Base-by-base conservation (phyloP, 2,888 invertebrate genomes). In the Cantharis nigra region DNA sequence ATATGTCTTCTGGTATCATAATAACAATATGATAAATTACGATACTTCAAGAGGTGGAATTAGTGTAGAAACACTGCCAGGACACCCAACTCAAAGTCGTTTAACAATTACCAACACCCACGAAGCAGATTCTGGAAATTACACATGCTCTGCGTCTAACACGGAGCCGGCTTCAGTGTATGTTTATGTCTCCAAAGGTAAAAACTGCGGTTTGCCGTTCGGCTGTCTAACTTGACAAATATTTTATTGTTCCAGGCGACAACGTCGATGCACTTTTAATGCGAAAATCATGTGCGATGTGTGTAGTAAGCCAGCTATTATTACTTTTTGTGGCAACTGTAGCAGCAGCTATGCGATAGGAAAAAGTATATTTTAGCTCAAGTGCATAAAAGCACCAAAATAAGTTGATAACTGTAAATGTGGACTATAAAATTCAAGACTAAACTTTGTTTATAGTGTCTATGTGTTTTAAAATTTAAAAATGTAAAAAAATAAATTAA, bases 1-100 rank as follows among this genome's bases (percentile, higher is more conserved):
- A 90, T 97, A 96, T 91, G 96, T 97, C 87, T 97, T 97, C 91
- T 97, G 97, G 97, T 97, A 95, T 90, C 97, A 97, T 91, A 96
- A 97, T 90, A 94, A 95, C 89, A 94, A 95, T 87, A 96, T 97
- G 94, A 96, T 97, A 90, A 97, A 97, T 91, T 97, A 96, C 90
- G 96, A 97, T 90, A 94, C 92, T 84, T 91, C 94, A 84, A 92
- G 96, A 85, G 94, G 96, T 83, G 94, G 93, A 82, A 95, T 96
- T 82, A 91, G 92, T 82, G 96, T 97, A 86, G 92, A 93, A 87
- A 96, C 96, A 82, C 94, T 94, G 89, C 95, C 95, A 81, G 96
- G 96, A 81, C 92, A 94, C 86, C 92, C 94, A 87, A 96, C 96
- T 81, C 95, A 96, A 90, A 96, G 95, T 85, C 93, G 95, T 84